Percentiles rank a stretch among this genome's conserved stretches.
phyloP scores from a whole-genome alignment of 2,113 vertebrate genomes.

The Microtus montanus region DNA sequence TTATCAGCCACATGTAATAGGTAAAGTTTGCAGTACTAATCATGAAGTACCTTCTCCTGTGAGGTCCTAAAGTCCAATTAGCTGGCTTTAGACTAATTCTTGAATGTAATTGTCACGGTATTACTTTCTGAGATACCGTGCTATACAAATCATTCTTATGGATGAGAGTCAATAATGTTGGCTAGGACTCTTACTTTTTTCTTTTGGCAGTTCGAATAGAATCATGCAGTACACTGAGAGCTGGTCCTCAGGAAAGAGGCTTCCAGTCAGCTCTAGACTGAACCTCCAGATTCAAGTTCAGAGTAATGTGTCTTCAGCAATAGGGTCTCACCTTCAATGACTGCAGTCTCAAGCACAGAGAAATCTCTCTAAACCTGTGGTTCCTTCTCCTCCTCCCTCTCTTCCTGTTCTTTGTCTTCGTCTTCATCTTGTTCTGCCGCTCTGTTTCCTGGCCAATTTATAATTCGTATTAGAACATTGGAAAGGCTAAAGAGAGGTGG shows the following conservation, averaged over 20 bases:
- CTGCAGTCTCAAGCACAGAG: too few relatives aligned
- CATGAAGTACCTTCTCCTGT: neutral
- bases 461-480: neutral
- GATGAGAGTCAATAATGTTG: neutral
- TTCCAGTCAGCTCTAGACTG: neutral
- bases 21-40: neutral
- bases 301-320: neutral
- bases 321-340: too few relatives aligned
- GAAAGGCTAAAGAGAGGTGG: neutral
- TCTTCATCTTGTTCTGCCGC: neutral
- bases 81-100: neutral
- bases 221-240: neutral
- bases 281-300: neutral
- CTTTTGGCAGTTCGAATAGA: neutral
- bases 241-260: neutral
- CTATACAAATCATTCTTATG: neutral
- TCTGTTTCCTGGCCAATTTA: neutral
- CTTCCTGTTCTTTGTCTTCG: neutral
- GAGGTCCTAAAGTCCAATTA: neutral
- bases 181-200: neutral
- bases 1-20: neutral
- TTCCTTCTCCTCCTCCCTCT: neutral
- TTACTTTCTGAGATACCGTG: neutral
- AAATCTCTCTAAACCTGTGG: too few relatives aligned
- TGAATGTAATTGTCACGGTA: neutral